phyloP scores from a whole-genome alignment of 2,113 vertebrate genomes.

The Gallinago paraguaiae region DNA sequence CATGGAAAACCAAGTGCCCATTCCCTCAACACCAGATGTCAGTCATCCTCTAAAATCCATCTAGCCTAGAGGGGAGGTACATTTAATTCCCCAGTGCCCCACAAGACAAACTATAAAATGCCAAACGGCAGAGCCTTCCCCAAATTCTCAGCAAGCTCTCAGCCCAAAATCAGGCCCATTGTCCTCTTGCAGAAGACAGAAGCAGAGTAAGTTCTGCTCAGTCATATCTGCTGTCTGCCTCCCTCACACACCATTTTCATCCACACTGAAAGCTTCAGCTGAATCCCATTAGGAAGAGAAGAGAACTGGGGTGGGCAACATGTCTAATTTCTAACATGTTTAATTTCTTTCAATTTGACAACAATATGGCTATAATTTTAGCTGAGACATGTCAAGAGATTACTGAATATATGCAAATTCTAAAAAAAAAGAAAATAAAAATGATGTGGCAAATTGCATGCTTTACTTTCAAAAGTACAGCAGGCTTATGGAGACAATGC shows the following conservation, averaged over 20 bases:
- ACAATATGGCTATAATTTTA: conserved; percentile 42
- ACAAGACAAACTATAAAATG: conserved; percentile 4
- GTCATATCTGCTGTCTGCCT: background rate
- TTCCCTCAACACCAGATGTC: conserved; percentile 61
- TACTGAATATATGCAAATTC: conserved; percentile 1
- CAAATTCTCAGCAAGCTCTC: background rate
- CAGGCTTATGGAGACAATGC: background rate
- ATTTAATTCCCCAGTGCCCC: background rate
- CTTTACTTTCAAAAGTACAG: background rate
- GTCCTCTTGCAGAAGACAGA: background rate
- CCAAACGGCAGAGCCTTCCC: background rate
- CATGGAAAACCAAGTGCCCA: conserved; percentile 32
- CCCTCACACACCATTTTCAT: background rate
- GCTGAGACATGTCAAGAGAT: background rate
- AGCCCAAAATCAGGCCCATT: background rate
- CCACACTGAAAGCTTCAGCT: background rate
- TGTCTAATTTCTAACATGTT: conserved; percentile 23
- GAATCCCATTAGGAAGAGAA: conserved; percentile 15
- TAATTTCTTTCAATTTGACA: conserved; percentile 44
- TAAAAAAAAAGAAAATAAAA: background rate
- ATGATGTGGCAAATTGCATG: background rate
- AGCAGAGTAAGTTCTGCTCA: background rate
- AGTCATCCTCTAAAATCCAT: conserved; percentile 47
- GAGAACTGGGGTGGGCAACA: background rate
- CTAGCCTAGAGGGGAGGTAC: background rate